Percentiles rank a stretch among this genome's conserved stretches.
phyloP scores from a whole-genome alignment of 2,113 vertebrate genomes.

The Neotoma lepida region DNA sequence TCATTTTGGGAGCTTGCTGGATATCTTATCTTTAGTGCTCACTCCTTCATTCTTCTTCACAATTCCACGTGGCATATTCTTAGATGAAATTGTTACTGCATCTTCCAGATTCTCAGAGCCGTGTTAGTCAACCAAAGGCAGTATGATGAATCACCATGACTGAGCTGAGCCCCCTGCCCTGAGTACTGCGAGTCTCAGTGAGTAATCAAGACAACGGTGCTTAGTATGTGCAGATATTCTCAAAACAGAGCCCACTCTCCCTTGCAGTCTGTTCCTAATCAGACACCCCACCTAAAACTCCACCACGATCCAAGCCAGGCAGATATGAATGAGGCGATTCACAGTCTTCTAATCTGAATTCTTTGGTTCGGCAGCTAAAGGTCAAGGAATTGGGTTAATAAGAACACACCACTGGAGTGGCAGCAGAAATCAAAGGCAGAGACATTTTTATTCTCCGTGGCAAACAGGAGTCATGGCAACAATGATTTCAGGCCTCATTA shows the following conservation, averaged over 20 bases:
- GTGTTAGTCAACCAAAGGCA: background rate
- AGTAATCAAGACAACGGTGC: background rate
- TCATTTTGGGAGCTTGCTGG: background rate
- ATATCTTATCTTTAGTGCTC: background rate
- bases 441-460: background rate
- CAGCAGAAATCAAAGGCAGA: background rate
- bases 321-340: slow-evolving; percentile 69
- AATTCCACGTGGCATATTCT: background rate
- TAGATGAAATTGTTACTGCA: slow-evolving; percentile 22
- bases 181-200: background rate
- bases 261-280: background rate
- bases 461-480: background rate
- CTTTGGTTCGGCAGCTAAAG: slow-evolving; percentile 55
- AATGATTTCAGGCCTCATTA: background rate
- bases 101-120: slow-evolving; percentile 11
- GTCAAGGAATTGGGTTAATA: slow-evolving; percentile 62
- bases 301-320: background rate
- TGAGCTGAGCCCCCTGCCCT: background rate
- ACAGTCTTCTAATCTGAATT: slow-evolving; percentile 52
- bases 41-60: slow-evolving; percentile 16
- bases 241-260: background rate
- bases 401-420: background rate
- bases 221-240: background rate
- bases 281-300: background rate
- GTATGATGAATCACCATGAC: background rate